phyloP scores from a whole-genome alignment of 2,797 vertebrate genomes.

The Protosalanx chinensis region DNA sequence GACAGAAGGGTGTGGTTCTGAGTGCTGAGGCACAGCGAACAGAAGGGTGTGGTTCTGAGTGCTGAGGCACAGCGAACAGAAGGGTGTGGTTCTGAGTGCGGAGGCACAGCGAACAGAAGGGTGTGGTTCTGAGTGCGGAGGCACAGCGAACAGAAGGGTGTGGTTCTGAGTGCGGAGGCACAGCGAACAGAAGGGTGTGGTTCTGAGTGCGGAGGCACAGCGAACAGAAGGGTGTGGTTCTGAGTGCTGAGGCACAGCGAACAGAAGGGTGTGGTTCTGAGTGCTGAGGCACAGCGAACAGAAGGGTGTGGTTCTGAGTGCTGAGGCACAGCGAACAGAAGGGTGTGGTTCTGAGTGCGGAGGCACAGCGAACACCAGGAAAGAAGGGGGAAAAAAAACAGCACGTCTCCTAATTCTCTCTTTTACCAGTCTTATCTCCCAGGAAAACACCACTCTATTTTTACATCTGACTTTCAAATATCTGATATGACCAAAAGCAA shows the following conservation, averaged over 20 bases:
- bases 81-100: constrained; percentile 27
- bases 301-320: too few relatives aligned
- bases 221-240: too few relatives aligned
- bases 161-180: too few relatives aligned
- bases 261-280: too few relatives aligned
- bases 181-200: too few relatives aligned
- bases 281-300: too few relatives aligned
- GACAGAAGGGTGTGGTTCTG: constrained; percentile 27
- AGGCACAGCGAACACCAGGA: constrained; percentile 41
- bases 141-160: constrained; percentile 23
- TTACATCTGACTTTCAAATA: constrained; percentile 39
- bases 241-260: too few relatives aligned
- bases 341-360: too few relatives aligned
- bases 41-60: constrained; percentile 28
- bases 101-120: constrained; percentile 25
- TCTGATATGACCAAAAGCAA: constrained; percentile 11
- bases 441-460: constrained; percentile 47
- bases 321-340: too few relatives aligned
- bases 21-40: constrained; percentile 21
- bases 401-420: constrained; percentile 46
- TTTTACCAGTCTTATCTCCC: constrained; percentile 49
- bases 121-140: constrained; percentile 27
- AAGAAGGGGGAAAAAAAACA: constrained; percentile 20
- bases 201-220: too few relatives aligned
- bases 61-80: constrained; percentile 24